Base-by-base conservation (phyloP, 2,113 vertebrate species). In the Atractosteus spatula region DNA sequence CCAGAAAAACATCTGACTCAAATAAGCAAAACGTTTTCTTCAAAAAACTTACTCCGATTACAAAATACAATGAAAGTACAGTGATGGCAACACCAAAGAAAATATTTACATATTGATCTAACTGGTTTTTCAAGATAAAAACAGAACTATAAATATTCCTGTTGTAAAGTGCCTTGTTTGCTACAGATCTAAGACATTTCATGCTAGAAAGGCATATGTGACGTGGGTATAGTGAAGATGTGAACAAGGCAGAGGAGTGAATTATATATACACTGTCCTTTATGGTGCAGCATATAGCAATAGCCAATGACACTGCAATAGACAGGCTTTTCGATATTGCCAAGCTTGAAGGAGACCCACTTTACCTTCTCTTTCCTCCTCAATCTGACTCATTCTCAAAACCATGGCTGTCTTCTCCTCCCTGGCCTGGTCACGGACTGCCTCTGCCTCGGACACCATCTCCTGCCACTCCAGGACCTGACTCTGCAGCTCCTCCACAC, bases 331-430 rank as follows among this genome's bases (percentile, higher is more conserved):
- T 2, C 75, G 68, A 74, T 29, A 10, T 80, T 62, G 70, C 62
- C 8, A 66, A 68, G 11, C 1, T 29, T 16, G n/a, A 59, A n/a
- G 11, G 41, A 8, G 3, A 14, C 29, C 7, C 29, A 41, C 78
- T 86, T 93, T 83, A 97, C 95, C 95, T 94, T 97, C 95, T 92
- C 94, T 82, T 70, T 97, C 95, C 80, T 97, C 94, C 85, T 97
- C 95, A 76, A 96, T 92, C 84, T 97, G 93, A 82, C 87, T 92
- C 81, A 96, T 94, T 61, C 94, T 87, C 69, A 96, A 83, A 7
- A 72, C 87, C 87, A 95, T 87, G 54, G 82, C 83, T 16, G 87
- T 88, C 76, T 94, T 95, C 81, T 95, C 94, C 72, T 94, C 94
- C 63, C 81, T 80, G 78, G 85, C 91, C 67, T 88, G 91, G 80